A percentile compares a stretch with the other conserved stretches of the same genome.
Evolutionary conservation across 92 coral and sea anemone genomes (phyloP).

Genomic region (Epizoanthus fatuus): DNA sequence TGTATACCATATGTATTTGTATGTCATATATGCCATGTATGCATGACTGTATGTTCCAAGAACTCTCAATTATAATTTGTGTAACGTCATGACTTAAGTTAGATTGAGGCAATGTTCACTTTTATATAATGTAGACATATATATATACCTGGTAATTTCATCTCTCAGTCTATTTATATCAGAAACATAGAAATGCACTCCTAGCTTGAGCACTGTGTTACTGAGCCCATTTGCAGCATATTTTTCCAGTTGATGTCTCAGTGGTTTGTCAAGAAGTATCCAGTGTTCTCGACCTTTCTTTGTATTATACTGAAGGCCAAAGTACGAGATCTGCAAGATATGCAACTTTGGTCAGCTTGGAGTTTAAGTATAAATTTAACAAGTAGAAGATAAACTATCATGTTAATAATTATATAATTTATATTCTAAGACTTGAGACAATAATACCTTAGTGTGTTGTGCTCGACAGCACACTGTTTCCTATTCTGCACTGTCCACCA

Average conservation of each 20-base stretch:
- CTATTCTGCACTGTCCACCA: not conserved
- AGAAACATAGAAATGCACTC: slow-evolving; percentile 86
- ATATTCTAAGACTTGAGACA: not conserved
- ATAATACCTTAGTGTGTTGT: not conserved
- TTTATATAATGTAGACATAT: slow-evolving; percentile 18
- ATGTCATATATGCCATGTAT: no score
- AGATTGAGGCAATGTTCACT: no score
- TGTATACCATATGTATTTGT: no score
- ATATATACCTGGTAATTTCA: slow-evolving; percentile 76
- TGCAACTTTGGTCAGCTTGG: not conserved
- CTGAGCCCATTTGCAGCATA: slow-evolving; percentile 53
- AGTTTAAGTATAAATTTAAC: no score
- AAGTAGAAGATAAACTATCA: no score
- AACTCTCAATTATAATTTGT: no score
- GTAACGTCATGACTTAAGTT: no score
- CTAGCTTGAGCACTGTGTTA: slow-evolving; percentile 69
- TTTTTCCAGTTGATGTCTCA: slow-evolving; percentile 85
- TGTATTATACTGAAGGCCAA: slow-evolving; percentile 89
- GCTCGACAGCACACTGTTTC: not conserved
- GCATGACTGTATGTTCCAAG: no score
- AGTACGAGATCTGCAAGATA: slow-evolving; percentile 77
- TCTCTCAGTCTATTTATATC: slow-evolving; percentile 77
- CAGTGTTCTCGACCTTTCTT: slow-evolving; percentile 87
- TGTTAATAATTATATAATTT: slow-evolving; percentile 18
- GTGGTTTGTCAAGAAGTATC: slow-evolving; percentile 84